Evolutionary conservation across 2,888 invertebrate genomes (phyloP).

Genomic region (Lasioglossum pauxillum): DNA sequence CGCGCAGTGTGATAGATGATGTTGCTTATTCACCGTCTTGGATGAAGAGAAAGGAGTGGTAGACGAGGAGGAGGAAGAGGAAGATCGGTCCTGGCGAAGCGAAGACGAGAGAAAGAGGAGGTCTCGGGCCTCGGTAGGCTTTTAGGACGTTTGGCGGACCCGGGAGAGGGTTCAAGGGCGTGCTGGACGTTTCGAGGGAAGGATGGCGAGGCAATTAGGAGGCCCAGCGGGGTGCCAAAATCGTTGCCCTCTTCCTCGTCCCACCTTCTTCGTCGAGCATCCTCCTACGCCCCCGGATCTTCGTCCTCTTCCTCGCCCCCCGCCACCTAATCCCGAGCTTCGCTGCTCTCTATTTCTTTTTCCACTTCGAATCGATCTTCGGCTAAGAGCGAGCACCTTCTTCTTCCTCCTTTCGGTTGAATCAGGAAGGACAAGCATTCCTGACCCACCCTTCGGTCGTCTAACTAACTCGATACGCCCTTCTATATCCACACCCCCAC

Average conservation of each 20-base stretch:
- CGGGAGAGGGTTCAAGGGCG: constrained; percentile 82
- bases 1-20: constrained; percentile 84
- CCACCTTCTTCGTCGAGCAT: constrained; percentile 54
- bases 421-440: constrained; percentile 42
- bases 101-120: constrained; percentile 65
- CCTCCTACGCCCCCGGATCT: constrained; percentile 59
- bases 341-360: not conserved
- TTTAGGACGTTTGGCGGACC: constrained; percentile 73
- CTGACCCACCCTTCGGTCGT: constrained; percentile 49
- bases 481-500: constrained; percentile 51
- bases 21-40: constrained; percentile 80
- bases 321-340: constrained; percentile 16
- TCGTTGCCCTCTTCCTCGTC: constrained; percentile 75
- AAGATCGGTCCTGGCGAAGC: constrained; percentile 44
- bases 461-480: constrained; percentile 64
- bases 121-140: constrained; percentile 68
- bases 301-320: constrained; percentile 31
- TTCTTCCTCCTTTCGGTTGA: constrained; percentile 54
- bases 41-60: constrained; percentile 65
- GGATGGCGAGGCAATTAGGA: constrained; percentile 83
- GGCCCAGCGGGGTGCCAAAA: constrained; percentile 83
- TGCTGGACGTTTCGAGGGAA: constrained; percentile 74
- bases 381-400: constrained; percentile 10
- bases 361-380: constrained; percentile 35
- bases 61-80: constrained; percentile 60